These are phyloP conservation scores for Cryptocephalus moraei DNA, from an alignment of 2,888 invertebrate genomes.

Conservation along the genomic window DNA sequence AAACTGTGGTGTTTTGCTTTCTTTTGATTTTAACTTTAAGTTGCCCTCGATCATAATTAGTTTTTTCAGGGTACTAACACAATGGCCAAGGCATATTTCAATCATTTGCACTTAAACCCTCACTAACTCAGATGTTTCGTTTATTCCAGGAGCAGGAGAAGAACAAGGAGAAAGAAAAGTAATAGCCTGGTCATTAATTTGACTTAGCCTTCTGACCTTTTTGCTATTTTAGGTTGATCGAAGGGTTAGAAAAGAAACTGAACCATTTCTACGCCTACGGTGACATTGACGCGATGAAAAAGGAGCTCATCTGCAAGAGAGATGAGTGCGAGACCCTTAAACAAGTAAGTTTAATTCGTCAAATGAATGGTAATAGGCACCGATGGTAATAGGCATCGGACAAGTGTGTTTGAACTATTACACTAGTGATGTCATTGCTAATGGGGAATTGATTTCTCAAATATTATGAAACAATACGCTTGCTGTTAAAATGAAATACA, in stretches of 20 bases:
- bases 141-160: constrained; percentile 10
- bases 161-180: constrained; percentile 23
- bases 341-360: constrained; percentile 17
- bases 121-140: background rate
- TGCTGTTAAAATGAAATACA: too few species aligned
- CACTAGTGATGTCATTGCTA: too few species aligned
- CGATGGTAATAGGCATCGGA: too few species aligned
- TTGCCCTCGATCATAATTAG: background rate
- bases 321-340: constrained; percentile 23
- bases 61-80: too few species aligned
- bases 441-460: too few species aligned
- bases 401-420: too few species aligned
- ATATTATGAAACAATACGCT: too few species aligned
- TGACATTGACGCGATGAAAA: constrained; percentile 14
- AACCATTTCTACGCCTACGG: constrained; percentile 13
- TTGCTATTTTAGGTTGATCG: constrained; percentile 12
- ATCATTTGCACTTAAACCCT: background rate
- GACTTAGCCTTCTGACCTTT: background rate
- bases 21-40: constrained; percentile 2
- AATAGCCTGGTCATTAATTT: background rate
- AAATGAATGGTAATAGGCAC: too few species aligned
- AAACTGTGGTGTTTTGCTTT: background rate
- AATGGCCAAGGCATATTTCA: background rate
- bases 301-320: constrained; percentile 16
- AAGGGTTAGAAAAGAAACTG: constrained; percentile 14